These are phyloP conservation scores for Tragelaphus eurycerus DNA, from an alignment of 2,797 vertebrate species.

Conservation along the genomic window DNA sequence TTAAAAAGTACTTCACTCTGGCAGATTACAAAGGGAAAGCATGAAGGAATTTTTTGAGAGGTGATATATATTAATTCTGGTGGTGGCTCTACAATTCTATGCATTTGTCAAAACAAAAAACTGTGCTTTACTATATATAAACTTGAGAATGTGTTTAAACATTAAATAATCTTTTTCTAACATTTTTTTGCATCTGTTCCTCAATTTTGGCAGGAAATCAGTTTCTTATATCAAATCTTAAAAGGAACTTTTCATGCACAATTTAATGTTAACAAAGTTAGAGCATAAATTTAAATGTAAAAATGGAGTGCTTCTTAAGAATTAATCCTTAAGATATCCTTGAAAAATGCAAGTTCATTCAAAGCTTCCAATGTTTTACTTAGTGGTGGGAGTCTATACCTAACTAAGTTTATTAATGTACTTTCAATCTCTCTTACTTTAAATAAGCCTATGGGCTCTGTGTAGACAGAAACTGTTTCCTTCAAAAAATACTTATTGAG, in stretches of 20 bases:
- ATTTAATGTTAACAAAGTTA: constrained; percentile 15
- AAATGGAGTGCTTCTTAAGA: constrained; percentile 12
- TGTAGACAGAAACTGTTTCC: constrained; percentile 6
- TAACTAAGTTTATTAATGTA: neutral
- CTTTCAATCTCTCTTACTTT: neutral
- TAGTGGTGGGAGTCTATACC: neutral
- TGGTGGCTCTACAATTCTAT: neutral
- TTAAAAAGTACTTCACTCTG: neutral
- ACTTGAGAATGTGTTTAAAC: constrained; percentile 6
- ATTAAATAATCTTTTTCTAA: neutral
- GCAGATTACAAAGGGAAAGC: neutral
- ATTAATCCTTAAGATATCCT: neutral
- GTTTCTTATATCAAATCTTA: neutral
- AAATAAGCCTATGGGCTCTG: neutral
- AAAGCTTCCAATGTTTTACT: constrained; percentile 3
- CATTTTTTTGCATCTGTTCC: neutral
- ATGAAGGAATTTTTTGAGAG: neutral
- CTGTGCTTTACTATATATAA: constrained; percentile 15
- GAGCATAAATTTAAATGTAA: constrained; percentile 18
- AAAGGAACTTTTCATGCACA: neutral
- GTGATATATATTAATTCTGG: neutral
- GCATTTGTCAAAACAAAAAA: constrained; percentile 19
- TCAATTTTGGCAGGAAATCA: constrained; percentile 6
- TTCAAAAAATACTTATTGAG: constrained; percentile 6
- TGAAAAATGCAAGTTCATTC: constrained; percentile 16